Percentiles rank a stretch among this genome's conserved stretches.
These are phyloP conservation scores for Meloe dianella DNA, from an alignment of 2,888 invertebrate species.

Conservation along the genomic window DNA sequence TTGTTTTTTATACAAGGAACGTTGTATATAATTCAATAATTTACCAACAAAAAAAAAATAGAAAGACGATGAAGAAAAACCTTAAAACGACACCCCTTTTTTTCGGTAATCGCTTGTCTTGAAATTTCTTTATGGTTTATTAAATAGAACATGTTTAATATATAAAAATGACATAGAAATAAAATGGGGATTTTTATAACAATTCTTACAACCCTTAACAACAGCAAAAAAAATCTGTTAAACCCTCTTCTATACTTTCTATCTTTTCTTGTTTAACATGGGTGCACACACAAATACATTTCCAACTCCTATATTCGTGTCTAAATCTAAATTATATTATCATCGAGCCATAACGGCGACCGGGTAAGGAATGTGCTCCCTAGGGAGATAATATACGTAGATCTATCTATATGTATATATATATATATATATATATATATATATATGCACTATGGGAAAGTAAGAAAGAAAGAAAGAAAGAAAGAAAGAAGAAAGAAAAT, in stretches of 20 bases:
- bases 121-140: too few relatives aligned
- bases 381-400: constrained; percentile 31
- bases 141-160: not conserved
- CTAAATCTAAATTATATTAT: constrained; percentile 36
- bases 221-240: not conserved
- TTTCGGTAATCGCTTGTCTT: too few relatives aligned
- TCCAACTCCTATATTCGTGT: constrained; percentile 22
- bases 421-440: not conserved
- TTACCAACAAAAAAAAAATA: not conserved
- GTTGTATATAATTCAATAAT: not conserved
- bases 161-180: not conserved
- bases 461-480: not conserved
- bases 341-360: constrained; percentile 33
- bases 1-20: not conserved
- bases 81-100: too few relatives aligned
- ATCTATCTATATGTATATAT: constrained; percentile 12
- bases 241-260: not conserved
- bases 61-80: not conserved
- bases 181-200: not conserved
- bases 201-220: too few relatives aligned
- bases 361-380: constrained; percentile 30
- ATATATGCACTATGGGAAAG: not conserved
- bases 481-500: not conserved
- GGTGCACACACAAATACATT: constrained; percentile 4
- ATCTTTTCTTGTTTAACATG: not conserved